Base-by-base conservation (phyloP, 2,797 vertebrate genomes). In the Tragopan temminckii region DNA sequence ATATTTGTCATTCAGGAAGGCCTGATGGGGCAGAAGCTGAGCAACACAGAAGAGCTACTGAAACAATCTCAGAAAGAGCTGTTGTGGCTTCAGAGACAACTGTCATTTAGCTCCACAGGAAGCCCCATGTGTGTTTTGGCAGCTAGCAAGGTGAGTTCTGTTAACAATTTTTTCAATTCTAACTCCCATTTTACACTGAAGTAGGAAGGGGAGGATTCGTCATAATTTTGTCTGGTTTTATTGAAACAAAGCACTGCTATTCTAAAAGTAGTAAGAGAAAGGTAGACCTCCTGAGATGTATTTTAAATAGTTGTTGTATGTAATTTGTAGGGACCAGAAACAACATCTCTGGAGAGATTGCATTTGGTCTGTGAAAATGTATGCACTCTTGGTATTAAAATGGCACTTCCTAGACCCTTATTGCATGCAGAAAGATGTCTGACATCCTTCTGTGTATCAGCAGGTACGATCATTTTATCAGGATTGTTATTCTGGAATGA, bases 21-120 rank as follows among this genome's bases (percentile, higher is more conserved):
- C 74, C 98, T 98, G 97, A 96, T 97, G 77, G 97, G 97, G 95
- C 97, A 97, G 94, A 97, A 97, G 96, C 97, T 97, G 33, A 97
- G 93, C 33, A 89, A 97, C 86, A 89, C 93, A 27, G 98, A 98
- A 85, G 96, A 97, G 93, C 90, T 98, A 89, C 97, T 98, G 81
- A 98, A 97, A 83, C 97, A 95, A 69, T 95, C 98, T 63, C 98
- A 98, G 96, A 96, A 92, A 59, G 98, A 98, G 67, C 95, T 96
- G 46, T 82, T 96, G 70, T 97, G 98, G 97, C 98, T 97, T 68
- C 98, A 98, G 95, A 98, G 97, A 67, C 98, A 98, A 52, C 96
- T 98, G 91, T 97, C 97, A 74, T 93, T 97, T 76, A 86, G 97
- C 82, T 93, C 95, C 40, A 78, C 96, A 66, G 97, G 95, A 90